These are phyloP conservation scores for Villa cingulata DNA, from an alignment of 2,888 invertebrate genomes.

Conservation along the genomic window DNA sequence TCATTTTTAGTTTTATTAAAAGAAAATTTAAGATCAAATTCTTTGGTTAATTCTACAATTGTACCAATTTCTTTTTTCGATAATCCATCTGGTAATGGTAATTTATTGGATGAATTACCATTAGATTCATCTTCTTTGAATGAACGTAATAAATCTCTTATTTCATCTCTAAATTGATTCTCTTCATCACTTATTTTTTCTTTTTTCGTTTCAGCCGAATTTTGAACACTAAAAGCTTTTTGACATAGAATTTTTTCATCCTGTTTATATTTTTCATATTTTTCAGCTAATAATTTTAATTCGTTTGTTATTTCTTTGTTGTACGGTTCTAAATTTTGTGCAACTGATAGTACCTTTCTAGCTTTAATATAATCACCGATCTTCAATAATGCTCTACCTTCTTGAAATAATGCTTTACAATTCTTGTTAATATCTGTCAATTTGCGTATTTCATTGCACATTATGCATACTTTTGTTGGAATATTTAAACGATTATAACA, in stretches of 20 bases:
- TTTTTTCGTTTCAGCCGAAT: conserved; percentile 11
- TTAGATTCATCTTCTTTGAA: conserved; percentile 37
- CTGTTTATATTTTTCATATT: conserved; percentile 35
- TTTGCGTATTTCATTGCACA: conserved; percentile 48
- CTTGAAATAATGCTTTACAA: conserved; percentile 48
- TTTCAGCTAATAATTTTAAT: conserved; percentile 36
- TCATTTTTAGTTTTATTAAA: no score
- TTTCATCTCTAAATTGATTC: conserved; percentile 28
- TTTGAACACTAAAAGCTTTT: conserved; percentile 29
- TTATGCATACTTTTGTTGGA: conserved; percentile 45
- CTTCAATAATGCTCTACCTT: conserved; percentile 50
- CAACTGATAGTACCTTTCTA: conserved; percentile 40
- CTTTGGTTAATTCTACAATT: neutral
- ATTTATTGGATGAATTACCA: conserved; percentile 29
- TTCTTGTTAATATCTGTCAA: conserved; percentile 40
- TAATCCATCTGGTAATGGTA: conserved; percentile 36
- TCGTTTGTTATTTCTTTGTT: conserved; percentile 43
- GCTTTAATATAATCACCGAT: conserved; percentile 46
- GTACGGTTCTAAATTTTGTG: conserved; percentile 41
- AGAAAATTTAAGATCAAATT: neutral
- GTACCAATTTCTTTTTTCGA: conserved; percentile 11
- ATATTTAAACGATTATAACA: conserved; percentile 50
- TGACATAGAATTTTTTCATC: conserved; percentile 28
- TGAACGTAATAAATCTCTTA: conserved; percentile 36
- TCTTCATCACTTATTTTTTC: conserved; percentile 1